Evolutionary conservation across 2,888 invertebrate genomes (phyloP), one percentile per base, ranked within the genome.

Genomic region (Atrina japonica): DNA sequence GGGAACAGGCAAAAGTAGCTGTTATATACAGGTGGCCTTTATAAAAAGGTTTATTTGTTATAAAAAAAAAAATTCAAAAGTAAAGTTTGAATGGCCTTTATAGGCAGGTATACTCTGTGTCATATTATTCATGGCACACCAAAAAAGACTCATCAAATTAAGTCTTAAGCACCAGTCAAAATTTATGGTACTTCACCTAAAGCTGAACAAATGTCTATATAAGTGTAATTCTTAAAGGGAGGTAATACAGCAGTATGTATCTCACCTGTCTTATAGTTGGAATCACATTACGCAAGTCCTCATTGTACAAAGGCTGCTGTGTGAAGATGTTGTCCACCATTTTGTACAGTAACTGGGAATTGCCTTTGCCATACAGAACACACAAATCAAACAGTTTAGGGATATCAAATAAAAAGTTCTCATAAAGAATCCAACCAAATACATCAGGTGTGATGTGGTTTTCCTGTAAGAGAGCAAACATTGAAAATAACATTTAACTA

Each of bases 381-480:
- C 95, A 94, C 14, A 96, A 88, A 88, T 96, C 96, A 91, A 95
- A 93, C 61, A 96, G 90, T 85, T 95, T 94, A 0, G 96, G 95
- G 76, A 96, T 92, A n/a, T 96, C 95, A 83, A 96, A 94, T 76
- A 97, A 91, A 89, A 94, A 96, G 80, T 95, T 94, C 72, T 95
- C 93, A 89, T 11, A 35, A 5, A 5, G 35, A 35, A 11, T 35
- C 35, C 35, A 35, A 35, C 94, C 94, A 91, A 95, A 93, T 67
- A 93, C 93, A 45, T 93, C 91, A 61, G 93, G 93, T 1, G 92
- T 93, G 88, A 96, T 94, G 92, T 84, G 83, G 70, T 83, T 66
- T 43, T 89, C 86, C 88, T 90, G 77, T 2, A 80, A 80, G 47
- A 49, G 1, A 41, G 50, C 9, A 61, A n/a, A 14, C 27, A 53